Evolutionary conservation across 64 coral and sea anemone species (phyloP).

Genomic region (Orbicella faveolata): DNA sequence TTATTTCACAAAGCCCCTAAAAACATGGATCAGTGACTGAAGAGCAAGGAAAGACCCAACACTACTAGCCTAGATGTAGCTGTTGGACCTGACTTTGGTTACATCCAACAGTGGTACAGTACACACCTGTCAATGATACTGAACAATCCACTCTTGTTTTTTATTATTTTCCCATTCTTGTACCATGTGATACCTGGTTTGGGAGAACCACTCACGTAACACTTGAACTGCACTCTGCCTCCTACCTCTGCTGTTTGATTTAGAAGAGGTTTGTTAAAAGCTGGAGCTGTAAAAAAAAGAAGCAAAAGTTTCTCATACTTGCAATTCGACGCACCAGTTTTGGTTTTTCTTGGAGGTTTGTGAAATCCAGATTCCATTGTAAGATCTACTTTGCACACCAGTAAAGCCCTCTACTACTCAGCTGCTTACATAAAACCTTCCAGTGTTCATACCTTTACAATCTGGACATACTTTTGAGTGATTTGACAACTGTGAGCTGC

Average conservation of each 20-base stretch:
- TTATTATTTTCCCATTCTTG: slow-evolving; percentile 54
- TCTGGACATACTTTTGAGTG: slow-evolving; percentile 8
- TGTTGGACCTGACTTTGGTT: too few species aligned
- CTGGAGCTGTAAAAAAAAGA: not conserved
- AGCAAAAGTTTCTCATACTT: not conserved
- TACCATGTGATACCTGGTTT: slow-evolving; percentile 64
- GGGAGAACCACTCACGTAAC: slow-evolving; percentile 5
- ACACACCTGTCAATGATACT: not conserved
- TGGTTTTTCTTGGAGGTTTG: too few species aligned
- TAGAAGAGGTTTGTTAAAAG: not conserved
- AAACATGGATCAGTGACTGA: too few species aligned
- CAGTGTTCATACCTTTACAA: slow-evolving; percentile 1
- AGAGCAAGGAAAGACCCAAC: too few species aligned
- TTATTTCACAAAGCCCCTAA: too few species aligned
- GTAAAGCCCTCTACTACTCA: not conserved
- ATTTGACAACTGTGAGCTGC: slow-evolving; percentile 25
- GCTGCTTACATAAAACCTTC: not conserved
- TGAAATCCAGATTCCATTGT: too few species aligned
- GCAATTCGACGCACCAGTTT: too few species aligned
- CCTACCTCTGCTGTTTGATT: slow-evolving; percentile 53
- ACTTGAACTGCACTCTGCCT: slow-evolving; percentile 34
- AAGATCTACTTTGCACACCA: too few species aligned
- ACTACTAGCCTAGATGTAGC: too few species aligned
- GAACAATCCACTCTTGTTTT: slow-evolving; percentile 7
- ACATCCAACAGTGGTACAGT: not conserved